Evolutionary conservation across 2,888 invertebrate species (phyloP), one percentile per base, ranked within the genome.

Genomic region (Campopleginae sp.): DNA sequence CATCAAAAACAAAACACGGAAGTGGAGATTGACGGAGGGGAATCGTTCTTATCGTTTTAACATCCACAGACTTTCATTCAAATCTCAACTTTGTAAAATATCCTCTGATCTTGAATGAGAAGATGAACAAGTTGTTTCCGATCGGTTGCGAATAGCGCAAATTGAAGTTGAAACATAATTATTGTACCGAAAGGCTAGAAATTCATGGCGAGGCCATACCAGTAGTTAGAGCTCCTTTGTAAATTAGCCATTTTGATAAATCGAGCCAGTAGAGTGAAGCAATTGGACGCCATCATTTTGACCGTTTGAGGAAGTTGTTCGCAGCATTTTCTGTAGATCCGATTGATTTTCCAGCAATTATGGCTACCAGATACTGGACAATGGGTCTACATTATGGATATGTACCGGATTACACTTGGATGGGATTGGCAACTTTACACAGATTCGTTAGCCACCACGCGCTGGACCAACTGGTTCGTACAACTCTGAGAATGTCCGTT

Each of bases 301-400:
- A 54, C 27, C n/a, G 65, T 38, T 63, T 31, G 63, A 68, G 61
- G 48, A 63, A 51, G 61, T 75, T 68, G 42, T 48, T 61, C 54
- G 77, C 80, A 72, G 71, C 75, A 80, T 80, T 19, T 42, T 63
- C 48, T 42, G 58, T 54, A 61, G 72, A 61, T 76, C 31, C 61
- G 80, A 85, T 85, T 80, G 76, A 76, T 85, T 85, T 85, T 76
- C 44, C 33, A 80, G 58, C 76, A 82, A 82, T 82, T 82, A 76
- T 71, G 66, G 79, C 38, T 38, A 74, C 48, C 61, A 66, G 48
- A 38, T 33, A 19, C 4, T 31, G 63, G 31, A n/a, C 5, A 27
- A 58, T 27, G 27, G 58, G 46, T n/a, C 23, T 31, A 46, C 42
- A 33, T 74, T 63, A 42, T 51, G 61, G 75, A 7, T 70, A 10